Conservation (phyloP, 1,140 invertebrate species). For the Gonatopus flavifemur region DNA sequence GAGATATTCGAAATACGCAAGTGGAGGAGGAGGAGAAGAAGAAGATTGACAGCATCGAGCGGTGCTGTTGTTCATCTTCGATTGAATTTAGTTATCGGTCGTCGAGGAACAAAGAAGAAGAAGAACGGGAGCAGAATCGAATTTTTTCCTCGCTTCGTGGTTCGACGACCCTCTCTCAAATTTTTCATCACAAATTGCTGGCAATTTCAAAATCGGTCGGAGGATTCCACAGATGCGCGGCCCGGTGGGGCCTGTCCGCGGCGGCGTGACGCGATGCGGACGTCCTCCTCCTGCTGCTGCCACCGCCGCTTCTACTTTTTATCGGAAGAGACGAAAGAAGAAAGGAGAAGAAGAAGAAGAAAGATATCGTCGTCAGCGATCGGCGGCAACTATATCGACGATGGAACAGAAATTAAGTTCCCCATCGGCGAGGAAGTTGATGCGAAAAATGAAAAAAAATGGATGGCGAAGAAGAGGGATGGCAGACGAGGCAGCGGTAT, state of each 20-base stretch:
- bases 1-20: too few relatives aligned
- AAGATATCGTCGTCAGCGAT: conserved; percentile 12
- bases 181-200: conserved; percentile 3
- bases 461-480: neutral
- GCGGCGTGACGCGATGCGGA: conserved; percentile 59
- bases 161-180: conserved; percentile 9
- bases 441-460: neutral
- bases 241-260: conserved; percentile 49
- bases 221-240: conserved; percentile 52
- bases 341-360: conserved; percentile 41
- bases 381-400: neutral
- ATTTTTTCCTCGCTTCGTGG: too few relatives aligned
- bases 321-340: too few relatives aligned
- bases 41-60: too few relatives aligned
- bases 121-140: too few relatives aligned
- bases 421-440: neutral
- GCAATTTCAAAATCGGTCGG: too few relatives aligned
- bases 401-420: neutral
- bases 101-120: too few relatives aligned
- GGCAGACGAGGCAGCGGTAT: neutral
- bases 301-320: too few relatives aligned
- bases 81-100: too few relatives aligned
- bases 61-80: too few relatives aligned
- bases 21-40: too few relatives aligned
- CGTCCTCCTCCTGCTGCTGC: conserved; percentile 43